phyloP scores from a whole-genome alignment of 2,113 vertebrate genomes.

The Rhea pennata region DNA sequence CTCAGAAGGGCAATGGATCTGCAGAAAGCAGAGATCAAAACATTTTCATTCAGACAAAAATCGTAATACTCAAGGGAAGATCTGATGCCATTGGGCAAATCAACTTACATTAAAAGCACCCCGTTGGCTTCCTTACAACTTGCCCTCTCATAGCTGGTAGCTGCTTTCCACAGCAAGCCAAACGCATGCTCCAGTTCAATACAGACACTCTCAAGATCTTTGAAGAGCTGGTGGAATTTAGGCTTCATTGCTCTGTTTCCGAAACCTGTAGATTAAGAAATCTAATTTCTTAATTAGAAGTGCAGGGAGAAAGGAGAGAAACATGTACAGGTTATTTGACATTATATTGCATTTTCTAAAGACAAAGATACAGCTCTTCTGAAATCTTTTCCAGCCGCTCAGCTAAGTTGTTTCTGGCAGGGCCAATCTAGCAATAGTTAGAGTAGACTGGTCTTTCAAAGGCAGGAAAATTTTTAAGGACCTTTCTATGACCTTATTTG shows the following conservation, averaged over 20 bases:
- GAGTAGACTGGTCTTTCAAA: constrained; percentile 1
- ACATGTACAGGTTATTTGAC: neutral
- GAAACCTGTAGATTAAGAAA: neutral
- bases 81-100: neutral
- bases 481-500: neutral
- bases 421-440: neutral
- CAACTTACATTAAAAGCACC: neutral
- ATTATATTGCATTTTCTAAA: neutral
- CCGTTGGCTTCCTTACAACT: neutral
- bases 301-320: neutral
- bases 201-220: neutral
- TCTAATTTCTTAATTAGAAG: neutral
- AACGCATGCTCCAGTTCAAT: neutral
- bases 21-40: neutral
- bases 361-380: neutral
- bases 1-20: neutral
- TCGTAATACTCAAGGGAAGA: neutral
- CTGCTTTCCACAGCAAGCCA: neutral
- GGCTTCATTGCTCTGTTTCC: neutral
- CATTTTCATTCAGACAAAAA: neutral
- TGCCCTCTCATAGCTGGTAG: neutral
- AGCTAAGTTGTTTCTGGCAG: constrained; percentile 46
- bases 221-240: neutral
- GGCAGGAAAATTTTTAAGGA: constrained; percentile 1
- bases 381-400: neutral